Evolutionary conservation across 35 echinoderm and acorn worm species (phyloP), one percentile per base, ranked within the genome.

Genomic region (Lytechinus variegatus): DNA sequence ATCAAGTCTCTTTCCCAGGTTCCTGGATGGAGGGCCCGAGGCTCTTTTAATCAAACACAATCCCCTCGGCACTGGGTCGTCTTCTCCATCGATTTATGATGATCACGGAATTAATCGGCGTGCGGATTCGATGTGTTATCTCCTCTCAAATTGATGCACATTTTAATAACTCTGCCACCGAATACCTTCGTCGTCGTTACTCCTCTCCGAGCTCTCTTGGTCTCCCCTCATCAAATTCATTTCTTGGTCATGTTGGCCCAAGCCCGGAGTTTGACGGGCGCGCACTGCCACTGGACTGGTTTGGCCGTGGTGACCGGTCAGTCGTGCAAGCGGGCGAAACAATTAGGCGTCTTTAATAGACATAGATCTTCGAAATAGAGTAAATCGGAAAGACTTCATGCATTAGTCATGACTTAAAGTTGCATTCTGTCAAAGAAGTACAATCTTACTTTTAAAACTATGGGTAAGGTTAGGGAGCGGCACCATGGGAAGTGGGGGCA

Each of bases 21-120:
- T 89, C 52, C 87, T 89, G 28, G 28, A 27, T 16, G 87, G 33
- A 44, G 33, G 33, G 55, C 87, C 87, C 5, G 87, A 53, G 91
- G 91, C 91, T 27, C 52, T 93, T 93, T 93, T 93, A 93, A 93
- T 93, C 91, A 93, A 93, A 93, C 91, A 93, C 91, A 56, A 56
- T 56, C 91, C 91, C 54, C 91, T 27, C 91, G 91, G 91, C 91
- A 56, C 11, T 27, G 91, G 91, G 91, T 93, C 91, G 91, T 53
- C 91, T 53, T 27, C 53, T 56, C 27, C 54, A 93, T 93, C 91
- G 91, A 93, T 93, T 93, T 93, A 93, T 93, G 91, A 93, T 93
- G 91, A 93, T 93, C 54, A 93, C 91, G 54, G 91, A 93, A 93
- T 93, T 93, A 93, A 93, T 93, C 91, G 54, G 52, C 91, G 91